phyloP scores from a whole-genome alignment of 2,113 vertebrate species.

The Acrocephalus kingi region DNA sequence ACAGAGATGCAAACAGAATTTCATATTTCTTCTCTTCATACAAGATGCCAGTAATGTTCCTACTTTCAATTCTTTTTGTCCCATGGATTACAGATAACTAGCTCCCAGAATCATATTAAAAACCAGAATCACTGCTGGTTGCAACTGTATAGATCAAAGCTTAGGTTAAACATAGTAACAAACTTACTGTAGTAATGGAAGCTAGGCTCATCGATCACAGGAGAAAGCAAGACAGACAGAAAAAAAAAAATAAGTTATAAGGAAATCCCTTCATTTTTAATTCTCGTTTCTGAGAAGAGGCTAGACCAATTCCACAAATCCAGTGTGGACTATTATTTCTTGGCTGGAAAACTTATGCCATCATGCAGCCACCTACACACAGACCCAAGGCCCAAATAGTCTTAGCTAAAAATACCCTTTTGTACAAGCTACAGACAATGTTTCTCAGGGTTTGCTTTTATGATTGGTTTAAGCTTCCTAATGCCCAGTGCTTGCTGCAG shows the following conservation, averaged over 20 bases:
- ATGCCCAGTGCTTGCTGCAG: no score
- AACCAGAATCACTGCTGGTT: neutral
- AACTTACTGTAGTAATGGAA: neutral
- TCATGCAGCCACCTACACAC: neutral
- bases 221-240: neutral
- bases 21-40: neutral
- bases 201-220: neutral
- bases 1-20: neutral
- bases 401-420: neutral
- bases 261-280: neutral
- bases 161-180: neutral
- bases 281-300: neutral
- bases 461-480: neutral
- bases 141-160: neutral
- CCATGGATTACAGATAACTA: neutral
- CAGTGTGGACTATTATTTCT: rapidly evolving
- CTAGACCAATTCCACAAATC: neutral
- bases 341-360: neutral
- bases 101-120: neutral
- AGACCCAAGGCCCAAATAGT: neutral
- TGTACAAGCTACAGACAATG: neutral
- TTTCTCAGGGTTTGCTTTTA: neutral
- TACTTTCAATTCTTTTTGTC: neutral
- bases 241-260: neutral
- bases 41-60: neutral